phyloP scores from a whole-genome alignment of 1,140 invertebrate genomes.

The Phthorimaea operculella region DNA sequence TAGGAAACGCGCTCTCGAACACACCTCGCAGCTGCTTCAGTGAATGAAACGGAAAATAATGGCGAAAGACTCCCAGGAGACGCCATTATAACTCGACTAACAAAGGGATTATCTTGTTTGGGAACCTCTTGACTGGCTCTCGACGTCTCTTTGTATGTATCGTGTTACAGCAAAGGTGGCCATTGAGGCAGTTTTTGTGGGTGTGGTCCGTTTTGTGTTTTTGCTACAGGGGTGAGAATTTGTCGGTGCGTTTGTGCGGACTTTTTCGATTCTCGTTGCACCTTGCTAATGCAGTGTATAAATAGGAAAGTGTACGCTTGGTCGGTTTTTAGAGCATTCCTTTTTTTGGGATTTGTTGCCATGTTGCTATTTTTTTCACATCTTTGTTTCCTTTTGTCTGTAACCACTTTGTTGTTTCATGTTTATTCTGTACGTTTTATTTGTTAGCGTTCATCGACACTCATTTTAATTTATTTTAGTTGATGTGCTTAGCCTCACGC shows the following conservation, averaged over 20 bases:
- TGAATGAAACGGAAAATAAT: conserved; percentile 60
- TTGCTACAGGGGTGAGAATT: conserved; percentile 44
- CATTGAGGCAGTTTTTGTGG: conserved; percentile 57
- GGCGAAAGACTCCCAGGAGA: conserved; percentile 49
- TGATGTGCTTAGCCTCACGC: no score
- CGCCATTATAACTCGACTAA: conserved; percentile 62
- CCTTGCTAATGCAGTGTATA: conserved; percentile 33
- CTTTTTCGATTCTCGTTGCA: conserved; percentile 13
- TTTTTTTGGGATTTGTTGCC: background rate
- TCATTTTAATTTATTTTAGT: no score
- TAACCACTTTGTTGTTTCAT: no score
- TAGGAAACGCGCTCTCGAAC: conserved; percentile 47
- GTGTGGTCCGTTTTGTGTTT: conserved; percentile 53
- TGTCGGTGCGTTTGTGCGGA: conserved; percentile 19
- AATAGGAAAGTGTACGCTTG: background rate
- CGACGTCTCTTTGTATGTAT: conserved; percentile 54
- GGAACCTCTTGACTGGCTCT: conserved; percentile 63
- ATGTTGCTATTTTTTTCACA: background rate
- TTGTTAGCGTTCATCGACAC: no score
- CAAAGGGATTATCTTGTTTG: conserved; percentile 68
- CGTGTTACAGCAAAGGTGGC: conserved; percentile 53
- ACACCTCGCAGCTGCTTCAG: conserved; percentile 47
- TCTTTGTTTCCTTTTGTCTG: no score
- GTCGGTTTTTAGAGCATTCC: background rate
- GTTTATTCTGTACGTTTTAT: no score